Base-by-base conservation (phyloP, 2,888 invertebrate genomes). In the Nematopogon swammerdamellus region DNA sequence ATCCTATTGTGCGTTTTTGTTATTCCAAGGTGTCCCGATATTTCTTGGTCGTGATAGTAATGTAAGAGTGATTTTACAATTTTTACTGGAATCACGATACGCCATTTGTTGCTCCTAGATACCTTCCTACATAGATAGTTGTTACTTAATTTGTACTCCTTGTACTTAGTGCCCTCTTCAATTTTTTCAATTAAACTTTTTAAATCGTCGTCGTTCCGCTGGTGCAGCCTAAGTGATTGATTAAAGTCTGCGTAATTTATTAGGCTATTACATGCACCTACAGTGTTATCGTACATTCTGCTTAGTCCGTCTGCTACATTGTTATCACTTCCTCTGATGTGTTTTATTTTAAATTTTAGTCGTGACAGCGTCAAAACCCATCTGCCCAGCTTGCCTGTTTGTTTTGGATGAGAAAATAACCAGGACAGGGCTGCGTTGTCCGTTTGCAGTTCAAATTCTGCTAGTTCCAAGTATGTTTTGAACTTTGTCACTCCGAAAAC, bases 371-470 rank as follows among this genome's bases (percentile, higher is more conserved):
- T n/a, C 36, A 36, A 14, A 8, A 36, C 36, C 36, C 36, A 36
- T 14, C 36, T 36, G 14, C 36, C 36, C 11, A 36, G 8, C n/a
- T 36, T 36, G 8, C 36, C 36, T 14, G 36, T 36, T 36, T 36
- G 49, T 17, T 45, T 49, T 16, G 45, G 46, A 14, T 50, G 50
- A 20, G 47, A 20, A 18, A 50, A 50, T 3, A 50, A 20, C 50
- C 50, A 50, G 1, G 50, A 48, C 8, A 50, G 36, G 4, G 50
- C 50, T 2, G 50, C 50, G 4, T 50, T 50, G n/a, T 47, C 50
- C 2, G 50, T 50, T 16, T 50, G 44, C 3, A 50, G 18, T 42
- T 50, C 50, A 16, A 50, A 47, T 2, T 46, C 44, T 6, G 50
- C 50, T 11, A 47, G 19, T 36, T 47, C 50, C 2, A 50, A 17